A percentile compares a stretch with the other conserved stretches of the same genome.
Conservation (phyloP, 2,797 vertebrate species). For the Anguilla anguilla region DNA sequence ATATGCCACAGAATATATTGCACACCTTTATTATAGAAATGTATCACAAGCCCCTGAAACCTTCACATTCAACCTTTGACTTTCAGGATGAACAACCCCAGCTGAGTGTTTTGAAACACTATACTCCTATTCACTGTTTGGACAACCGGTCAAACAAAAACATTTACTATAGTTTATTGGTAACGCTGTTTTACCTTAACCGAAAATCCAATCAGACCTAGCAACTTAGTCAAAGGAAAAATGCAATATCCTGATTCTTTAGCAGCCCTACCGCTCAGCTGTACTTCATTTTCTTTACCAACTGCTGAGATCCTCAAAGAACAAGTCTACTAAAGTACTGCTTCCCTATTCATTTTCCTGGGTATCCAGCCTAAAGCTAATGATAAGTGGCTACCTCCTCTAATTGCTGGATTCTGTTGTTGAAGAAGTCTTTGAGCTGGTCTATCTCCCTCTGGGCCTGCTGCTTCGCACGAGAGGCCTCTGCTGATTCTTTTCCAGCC, state of each 20-base stretch:
- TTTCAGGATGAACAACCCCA: not conserved
- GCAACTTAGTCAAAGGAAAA: not conserved
- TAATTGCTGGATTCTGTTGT: slow-evolving; percentile 73
- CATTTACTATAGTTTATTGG: not conserved
- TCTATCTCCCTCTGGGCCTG: slow-evolving; percentile 80
- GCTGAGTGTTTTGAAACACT: not conserved
- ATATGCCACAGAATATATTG: not conserved
- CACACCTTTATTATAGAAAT: no score
- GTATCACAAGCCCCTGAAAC: not conserved
- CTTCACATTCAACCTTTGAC: not conserved
- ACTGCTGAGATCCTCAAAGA: not conserved
- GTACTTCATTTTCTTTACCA: not conserved
- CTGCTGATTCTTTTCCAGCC: slow-evolving; percentile 81
- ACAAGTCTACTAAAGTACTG: not conserved
- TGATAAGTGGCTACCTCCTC: slow-evolving; percentile 71
- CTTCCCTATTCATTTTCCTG: not conserved
- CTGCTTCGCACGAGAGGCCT: slow-evolving; percentile 76
- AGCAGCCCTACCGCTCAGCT: not conserved
- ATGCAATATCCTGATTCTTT: not conserved
- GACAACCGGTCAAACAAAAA: not conserved
- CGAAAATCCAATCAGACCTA: not conserved
- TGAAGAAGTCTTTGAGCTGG: slow-evolving; percentile 73
- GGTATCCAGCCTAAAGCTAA: not conserved
- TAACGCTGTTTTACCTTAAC: not conserved
- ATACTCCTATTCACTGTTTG: not conserved